Evolutionary conservation across 2,888 invertebrate genomes (phyloP), one percentile per base, ranked within the genome.

Genomic region (Nymphalis c-album): DNA sequence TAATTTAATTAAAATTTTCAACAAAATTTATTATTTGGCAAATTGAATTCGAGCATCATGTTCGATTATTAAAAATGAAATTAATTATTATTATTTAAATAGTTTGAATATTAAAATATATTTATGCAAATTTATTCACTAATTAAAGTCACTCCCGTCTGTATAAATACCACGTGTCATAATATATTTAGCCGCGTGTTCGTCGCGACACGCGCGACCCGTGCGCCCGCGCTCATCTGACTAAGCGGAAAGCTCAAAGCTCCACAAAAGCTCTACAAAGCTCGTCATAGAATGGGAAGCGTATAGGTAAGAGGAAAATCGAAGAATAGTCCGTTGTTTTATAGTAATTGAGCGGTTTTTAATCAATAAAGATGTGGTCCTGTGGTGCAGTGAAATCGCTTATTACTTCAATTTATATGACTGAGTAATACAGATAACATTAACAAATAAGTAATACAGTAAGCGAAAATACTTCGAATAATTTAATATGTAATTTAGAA

Each of bases 161-260:
- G 18, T 57, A 57, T 57, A n/a, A 57, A 59, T 26, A 64, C 55
- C 58, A 61, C 70, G 64, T 67, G 65, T 67, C 68, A 63, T 63
- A 62, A 46, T 58, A 51, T 40, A 61, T 64, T 55, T 65, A 53
- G 63, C 57, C 65, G 64, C 69, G 55, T 53, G 60, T 53, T 35
- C 62, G 63, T 64, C 62, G 51, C 69, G 66, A 77, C 78, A 82
- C 89, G 88, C 85, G 89, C 83, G 80, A 73, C 74, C 81, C 78
- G 80, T 85, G 89, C 91, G 90, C 91, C 85, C 79, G 90, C 90
- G 90, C 84, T 82, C 78, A 80, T 78, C 78, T 82, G 81, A 91
- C 91, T 90, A 88, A 89, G 80, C 83, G 81, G 80, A 86, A 88
- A 89, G 83, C 85, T 82, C 80, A 87, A 88, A 90, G 88, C 89